A percentile compares a stretch with the other conserved stretches of the same genome.
Evolutionary conservation across 1,140 invertebrate species (phyloP).

Genomic region (Heliconius hewitsoni): DNA sequence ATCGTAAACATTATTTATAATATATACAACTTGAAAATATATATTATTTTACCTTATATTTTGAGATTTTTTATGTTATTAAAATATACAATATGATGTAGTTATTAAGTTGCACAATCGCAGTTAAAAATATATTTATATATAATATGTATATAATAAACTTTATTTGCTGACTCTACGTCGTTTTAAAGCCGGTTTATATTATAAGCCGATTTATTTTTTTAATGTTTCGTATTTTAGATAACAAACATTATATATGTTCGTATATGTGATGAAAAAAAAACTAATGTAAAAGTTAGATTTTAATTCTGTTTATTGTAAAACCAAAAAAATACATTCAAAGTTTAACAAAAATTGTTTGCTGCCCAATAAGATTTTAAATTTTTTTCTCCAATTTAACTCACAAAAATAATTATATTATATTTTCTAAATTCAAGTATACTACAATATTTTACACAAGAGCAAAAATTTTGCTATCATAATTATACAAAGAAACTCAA

Average conservation of each 20-base stretch:
- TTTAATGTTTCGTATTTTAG: constrained; percentile 65
- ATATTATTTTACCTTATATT: not conserved
- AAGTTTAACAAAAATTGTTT: too few species aligned
- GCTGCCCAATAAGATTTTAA: too few species aligned
- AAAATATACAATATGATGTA: not conserved
- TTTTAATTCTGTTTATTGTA: not conserved
- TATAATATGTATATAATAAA: constrained; percentile 18
- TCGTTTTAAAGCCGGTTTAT: constrained; percentile 71
- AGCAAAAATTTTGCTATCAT: not conserved
- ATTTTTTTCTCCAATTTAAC: too few species aligned
- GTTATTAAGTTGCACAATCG: not conserved
- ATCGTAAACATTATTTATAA: not conserved
- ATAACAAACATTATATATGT: constrained; percentile 30
- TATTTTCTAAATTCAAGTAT: too few species aligned
- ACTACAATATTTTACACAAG: too few species aligned
- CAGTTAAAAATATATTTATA: not conserved
- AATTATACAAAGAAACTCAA: not conserved
- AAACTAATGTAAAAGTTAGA: not conserved
- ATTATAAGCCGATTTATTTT: constrained; percentile 79
- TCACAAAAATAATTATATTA: not conserved
- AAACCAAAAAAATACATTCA: too few species aligned
- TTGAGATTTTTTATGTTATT: not conserved
- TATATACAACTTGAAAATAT: not conserved
- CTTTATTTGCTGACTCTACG: constrained; percentile 56
- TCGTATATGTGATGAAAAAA: constrained; percentile 23